phyloP scores from a whole-genome alignment of 2,113 vertebrate genomes.

The Neotragus pygmaeus region DNA sequence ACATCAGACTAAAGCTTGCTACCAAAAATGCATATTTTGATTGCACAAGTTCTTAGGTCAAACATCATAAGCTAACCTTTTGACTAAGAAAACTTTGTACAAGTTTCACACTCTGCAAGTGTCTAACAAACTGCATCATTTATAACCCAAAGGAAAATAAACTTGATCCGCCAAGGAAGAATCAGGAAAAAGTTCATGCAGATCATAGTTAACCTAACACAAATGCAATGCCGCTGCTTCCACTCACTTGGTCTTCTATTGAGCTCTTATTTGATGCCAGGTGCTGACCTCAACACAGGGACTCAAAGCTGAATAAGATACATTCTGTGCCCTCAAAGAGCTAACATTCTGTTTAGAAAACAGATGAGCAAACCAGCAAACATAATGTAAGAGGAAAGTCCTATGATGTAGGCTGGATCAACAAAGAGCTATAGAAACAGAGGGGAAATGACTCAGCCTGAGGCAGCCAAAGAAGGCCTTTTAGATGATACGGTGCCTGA shows the following conservation, averaged over 20 bases:
- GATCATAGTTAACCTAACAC: not conserved
- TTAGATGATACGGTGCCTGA: not conserved
- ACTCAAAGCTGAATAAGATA: not conserved
- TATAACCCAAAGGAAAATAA: slow-evolving; percentile 5
- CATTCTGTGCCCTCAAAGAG: not conserved
- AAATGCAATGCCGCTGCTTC: not conserved
- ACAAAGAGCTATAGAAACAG: not conserved
- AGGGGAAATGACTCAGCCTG: not conserved
- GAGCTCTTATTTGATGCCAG: not conserved
- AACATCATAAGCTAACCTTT: not conserved
- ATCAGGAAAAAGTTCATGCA: not conserved
- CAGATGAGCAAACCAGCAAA: not conserved
- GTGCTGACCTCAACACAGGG: not conserved
- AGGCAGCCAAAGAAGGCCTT: not conserved
- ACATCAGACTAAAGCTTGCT: not conserved
- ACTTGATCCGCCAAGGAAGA: not conserved
- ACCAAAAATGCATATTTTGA: not conserved
- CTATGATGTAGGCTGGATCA: not conserved
- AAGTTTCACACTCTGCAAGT: not conserved
- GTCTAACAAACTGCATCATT: not conserved
- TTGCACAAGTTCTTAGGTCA: not conserved
- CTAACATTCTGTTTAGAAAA: not conserved
- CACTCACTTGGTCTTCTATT: not conserved
- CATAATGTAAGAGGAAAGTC: not conserved
- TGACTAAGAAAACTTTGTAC: not conserved